Evolutionary conservation across 2,797 vertebrate genomes (phyloP), one percentile per base, ranked within the genome.

Genomic region (Microhierax caerulescens): DNA sequence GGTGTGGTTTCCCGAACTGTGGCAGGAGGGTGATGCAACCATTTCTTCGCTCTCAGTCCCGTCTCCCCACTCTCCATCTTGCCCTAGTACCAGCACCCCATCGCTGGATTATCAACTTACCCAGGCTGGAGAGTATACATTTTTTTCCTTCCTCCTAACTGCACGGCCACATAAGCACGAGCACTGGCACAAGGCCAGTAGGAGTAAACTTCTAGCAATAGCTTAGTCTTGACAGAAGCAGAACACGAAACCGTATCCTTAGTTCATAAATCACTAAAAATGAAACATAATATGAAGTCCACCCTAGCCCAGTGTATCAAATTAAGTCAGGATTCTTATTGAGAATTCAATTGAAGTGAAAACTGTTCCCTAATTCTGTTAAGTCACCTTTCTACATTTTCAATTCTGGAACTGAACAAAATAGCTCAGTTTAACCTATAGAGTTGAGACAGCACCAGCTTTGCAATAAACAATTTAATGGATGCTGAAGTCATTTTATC

Each of bases 81-180:
- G 17, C 36, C 75, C 60, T 63, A 24, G 56, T 37, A 80, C 39
- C 45, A 70, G 65, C 53, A 87, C 7, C 30, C 27, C 41, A 41
- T 2, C 45, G 45, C 75, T 85, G 84, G 50, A 54, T 45, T 59
- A 75, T 20, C 69, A 65, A 47, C 7, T 63, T 10, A 74, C 34
- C 50, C 88, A 70, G 36, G 36, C 36, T 45, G 28, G 75, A 81
- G 17, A 68, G 43, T 8, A 57, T 16, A 45, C 41, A 1, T 15
- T 19, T 61, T 51, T 22, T 39, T 22, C n/a, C 45, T 50, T 25
- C 14, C 50, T 50, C 37, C 32, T 60, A 77, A 53, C 67, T 70
- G 54, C 74, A 76, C 0, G 2, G 36, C 20, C 43, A 54, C 0
- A 0, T 2, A 69, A 76, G 27, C 45, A 36, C 2, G 21, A 64